phyloP scores from a whole-genome alignment of 2,113 vertebrate species.

The Gambusia affinis region DNA sequence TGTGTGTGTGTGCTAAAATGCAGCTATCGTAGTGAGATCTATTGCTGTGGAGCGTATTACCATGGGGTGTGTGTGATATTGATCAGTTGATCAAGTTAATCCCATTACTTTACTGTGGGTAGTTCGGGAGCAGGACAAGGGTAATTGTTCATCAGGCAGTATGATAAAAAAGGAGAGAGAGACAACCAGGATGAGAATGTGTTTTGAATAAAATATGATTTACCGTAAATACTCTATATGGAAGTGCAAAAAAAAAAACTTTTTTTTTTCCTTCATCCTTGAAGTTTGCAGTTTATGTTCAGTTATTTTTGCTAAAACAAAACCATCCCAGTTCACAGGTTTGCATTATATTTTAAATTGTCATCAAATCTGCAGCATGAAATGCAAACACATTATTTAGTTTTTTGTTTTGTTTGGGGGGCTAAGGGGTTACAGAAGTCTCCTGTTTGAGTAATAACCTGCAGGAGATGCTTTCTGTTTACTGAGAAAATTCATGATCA shows the following conservation, averaged over 20 bases:
- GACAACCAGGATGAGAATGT: not conserved
- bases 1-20: conserved; percentile 7
- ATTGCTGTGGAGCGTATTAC: conserved; percentile 3
- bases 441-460: not conserved
- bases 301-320: not conserved
- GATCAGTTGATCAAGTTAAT: conserved; percentile 31
- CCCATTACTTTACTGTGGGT: not conserved
- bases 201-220: not conserved
- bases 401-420: no score
- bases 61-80: not conserved
- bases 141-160: not conserved
- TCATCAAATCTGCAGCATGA: no score
- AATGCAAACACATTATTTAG: no score
- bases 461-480: not conserved
- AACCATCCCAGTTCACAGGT: not conserved
- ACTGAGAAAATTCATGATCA: not conserved
- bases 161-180: not conserved
- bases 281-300: not conserved
- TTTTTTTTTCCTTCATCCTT: no score
- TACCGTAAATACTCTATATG: not conserved
- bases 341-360: not conserved
- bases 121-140: not conserved
- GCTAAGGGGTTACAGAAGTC: not conserved
- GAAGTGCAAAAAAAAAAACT: not conserved
- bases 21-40: conserved; percentile 26